A percentile compares a stretch with the other conserved stretches of the same genome.
phyloP scores from a whole-genome alignment of 1,140 invertebrate genomes.

The Calycopis cecrops region DNA sequence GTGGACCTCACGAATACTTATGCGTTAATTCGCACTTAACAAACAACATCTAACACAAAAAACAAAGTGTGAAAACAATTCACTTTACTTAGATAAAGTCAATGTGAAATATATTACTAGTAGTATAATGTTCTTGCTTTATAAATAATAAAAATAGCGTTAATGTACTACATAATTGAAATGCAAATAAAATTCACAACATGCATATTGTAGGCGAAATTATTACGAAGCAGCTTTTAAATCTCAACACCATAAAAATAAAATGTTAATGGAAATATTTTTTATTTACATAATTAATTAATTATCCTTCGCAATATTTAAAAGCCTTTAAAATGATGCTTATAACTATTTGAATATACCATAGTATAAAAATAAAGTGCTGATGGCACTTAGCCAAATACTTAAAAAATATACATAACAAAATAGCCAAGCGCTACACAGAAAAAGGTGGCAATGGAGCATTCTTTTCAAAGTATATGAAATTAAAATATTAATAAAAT shows the following conservation, averaged over 20 bases:
- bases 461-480: conserved; percentile 13
- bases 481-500: not conserved
- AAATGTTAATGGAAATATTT: not conserved
- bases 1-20: no score
- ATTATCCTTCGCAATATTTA: conserved; percentile 1
- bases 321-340: conserved; percentile 9
- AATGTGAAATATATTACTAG: not conserved
- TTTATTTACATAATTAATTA: conserved; percentile 2
- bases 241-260: conserved; percentile 22
- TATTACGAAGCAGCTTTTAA: conserved; percentile 22
- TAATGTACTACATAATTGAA: not conserved
- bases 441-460: conserved; percentile 20
- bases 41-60: no score
- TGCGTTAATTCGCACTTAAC: no score
- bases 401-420: conserved; percentile 12
- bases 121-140: conserved; percentile 13
- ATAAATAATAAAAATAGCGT: conserved; percentile 18
- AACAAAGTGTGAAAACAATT: no score
- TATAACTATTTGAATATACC: conserved; percentile 5
- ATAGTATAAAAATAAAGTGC: conserved; percentile 8
- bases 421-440: conserved; percentile 28
- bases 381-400: conserved; percentile 3
- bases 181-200: conserved; percentile 34
- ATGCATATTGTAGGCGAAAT: conserved; percentile 27
- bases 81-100: not conserved